phyloP scores from a whole-genome alignment of 2,113 vertebrate genomes.

The Octodon degus region DNA sequence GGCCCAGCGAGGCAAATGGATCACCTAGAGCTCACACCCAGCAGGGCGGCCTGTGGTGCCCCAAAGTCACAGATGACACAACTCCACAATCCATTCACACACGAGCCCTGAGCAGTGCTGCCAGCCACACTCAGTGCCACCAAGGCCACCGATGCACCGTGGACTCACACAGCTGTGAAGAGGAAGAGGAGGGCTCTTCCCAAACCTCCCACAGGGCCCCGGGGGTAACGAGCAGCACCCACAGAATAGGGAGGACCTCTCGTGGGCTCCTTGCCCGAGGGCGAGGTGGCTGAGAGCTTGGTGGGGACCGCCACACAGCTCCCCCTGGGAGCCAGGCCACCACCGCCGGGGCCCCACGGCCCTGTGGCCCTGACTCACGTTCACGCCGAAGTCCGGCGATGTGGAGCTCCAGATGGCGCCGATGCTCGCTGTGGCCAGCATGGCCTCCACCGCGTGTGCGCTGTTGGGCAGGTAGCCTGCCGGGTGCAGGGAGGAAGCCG shows the following conservation, averaged over 20 bases:
- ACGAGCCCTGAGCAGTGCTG: background rate
- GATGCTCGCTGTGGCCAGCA: slow-evolving; percentile 95
- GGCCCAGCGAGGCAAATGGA: background rate
- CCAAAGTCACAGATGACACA: background rate
- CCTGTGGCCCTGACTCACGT: slow-evolving; percentile 88
- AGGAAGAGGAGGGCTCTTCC: background rate
- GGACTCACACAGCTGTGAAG: background rate
- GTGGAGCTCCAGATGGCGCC: slow-evolving; percentile 98
- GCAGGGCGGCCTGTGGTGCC: background rate
- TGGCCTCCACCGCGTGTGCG: slow-evolving; percentile 93
- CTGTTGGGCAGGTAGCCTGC: slow-evolving; percentile 96
- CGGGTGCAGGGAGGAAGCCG: background rate
- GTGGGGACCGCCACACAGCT: background rate
- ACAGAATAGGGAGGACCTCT: background rate
- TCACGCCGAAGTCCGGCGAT: slow-evolving; percentile 96
- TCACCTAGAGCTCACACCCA: background rate
- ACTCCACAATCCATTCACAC: background rate
- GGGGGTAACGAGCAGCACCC: background rate
- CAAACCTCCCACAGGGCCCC: background rate
- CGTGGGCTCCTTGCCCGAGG: background rate
- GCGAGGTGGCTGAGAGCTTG: background rate
- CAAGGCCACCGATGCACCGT: background rate
- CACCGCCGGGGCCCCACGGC: background rate
- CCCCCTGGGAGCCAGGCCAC: background rate
- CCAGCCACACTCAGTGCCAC: background rate